phyloP scores from a whole-genome alignment of 1,140 invertebrate genomes.

The Heliconius hermathena region DNA sequence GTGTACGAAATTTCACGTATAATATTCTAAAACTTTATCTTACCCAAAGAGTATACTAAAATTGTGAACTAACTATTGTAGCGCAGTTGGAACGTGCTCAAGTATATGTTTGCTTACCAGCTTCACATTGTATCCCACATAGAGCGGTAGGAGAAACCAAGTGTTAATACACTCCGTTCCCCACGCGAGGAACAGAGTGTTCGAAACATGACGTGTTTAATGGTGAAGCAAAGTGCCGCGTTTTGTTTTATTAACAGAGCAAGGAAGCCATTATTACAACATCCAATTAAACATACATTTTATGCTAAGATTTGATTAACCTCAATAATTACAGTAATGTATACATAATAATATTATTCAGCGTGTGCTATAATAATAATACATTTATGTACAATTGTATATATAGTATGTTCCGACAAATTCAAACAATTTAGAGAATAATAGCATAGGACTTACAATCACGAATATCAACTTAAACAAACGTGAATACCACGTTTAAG shows the following conservation, averaged over 20 bases:
- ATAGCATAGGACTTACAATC: not conserved
- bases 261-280: too few relatives aligned
- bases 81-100: not conserved
- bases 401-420: not conserved
- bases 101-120: too few relatives aligned
- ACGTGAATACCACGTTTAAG: constrained; percentile 22
- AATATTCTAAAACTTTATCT: constrained; percentile 3
- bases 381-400: not conserved
- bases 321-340: not conserved
- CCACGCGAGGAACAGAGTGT: too few relatives aligned
- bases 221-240: too few relatives aligned
- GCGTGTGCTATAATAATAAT: not conserved
- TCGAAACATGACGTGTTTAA: too few relatives aligned
- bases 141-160: too few relatives aligned
- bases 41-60: not conserved
- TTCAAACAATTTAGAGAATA: constrained; percentile 1
- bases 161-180: too few relatives aligned
- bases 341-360: not conserved
- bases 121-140: too few relatives aligned
- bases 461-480: constrained; percentile 9
- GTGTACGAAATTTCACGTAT: constrained; percentile 3
- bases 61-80: not conserved
- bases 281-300: too few relatives aligned
- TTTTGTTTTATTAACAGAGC: too few relatives aligned
- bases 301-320: too few relatives aligned